These are phyloP conservation scores for Polypedilum vanderplanki DNA, from an alignment of 1,140 invertebrate species.

Conservation along the genomic window DNA sequence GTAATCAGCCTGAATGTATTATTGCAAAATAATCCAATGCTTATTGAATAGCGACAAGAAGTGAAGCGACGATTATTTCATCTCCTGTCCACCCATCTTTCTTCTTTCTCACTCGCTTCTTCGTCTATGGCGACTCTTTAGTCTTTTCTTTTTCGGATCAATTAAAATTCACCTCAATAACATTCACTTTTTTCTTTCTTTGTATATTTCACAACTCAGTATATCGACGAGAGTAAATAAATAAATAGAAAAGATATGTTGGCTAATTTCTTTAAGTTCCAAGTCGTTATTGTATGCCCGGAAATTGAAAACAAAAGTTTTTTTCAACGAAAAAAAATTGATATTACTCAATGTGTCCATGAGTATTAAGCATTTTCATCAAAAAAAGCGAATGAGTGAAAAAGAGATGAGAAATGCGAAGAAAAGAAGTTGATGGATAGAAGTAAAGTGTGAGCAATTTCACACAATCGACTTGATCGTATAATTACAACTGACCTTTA, in stretches of 20 bases:
- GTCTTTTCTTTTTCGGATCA: no score
- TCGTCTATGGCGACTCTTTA: no score
- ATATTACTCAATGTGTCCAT: slow-evolving; percentile 17
- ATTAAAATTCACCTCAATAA: no score
- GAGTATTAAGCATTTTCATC: not conserved
- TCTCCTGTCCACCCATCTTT: no score
- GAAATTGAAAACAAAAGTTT: slow-evolving; percentile 14
- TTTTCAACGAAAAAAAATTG: not conserved
- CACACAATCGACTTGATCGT: not conserved
- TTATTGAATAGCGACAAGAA: no score
- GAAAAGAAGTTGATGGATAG: not conserved
- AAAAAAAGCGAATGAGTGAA: not conserved
- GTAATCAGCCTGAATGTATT: no score
- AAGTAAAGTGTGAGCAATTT: not conserved
- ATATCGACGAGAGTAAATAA: no score
- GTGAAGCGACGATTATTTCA: no score
- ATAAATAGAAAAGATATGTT: not conserved
- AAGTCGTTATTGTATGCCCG: not conserved
- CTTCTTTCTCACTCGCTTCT: no score
- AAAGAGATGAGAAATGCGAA: not conserved
- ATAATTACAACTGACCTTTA: slow-evolving; percentile 13
- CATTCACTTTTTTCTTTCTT: no score
- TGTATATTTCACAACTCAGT: no score
- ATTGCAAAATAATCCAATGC: no score
- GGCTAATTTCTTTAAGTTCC: not conserved